These are phyloP conservation scores for Plodia interpunctella DNA, from an alignment of 1,140 invertebrate species.

Conservation along the genomic window DNA sequence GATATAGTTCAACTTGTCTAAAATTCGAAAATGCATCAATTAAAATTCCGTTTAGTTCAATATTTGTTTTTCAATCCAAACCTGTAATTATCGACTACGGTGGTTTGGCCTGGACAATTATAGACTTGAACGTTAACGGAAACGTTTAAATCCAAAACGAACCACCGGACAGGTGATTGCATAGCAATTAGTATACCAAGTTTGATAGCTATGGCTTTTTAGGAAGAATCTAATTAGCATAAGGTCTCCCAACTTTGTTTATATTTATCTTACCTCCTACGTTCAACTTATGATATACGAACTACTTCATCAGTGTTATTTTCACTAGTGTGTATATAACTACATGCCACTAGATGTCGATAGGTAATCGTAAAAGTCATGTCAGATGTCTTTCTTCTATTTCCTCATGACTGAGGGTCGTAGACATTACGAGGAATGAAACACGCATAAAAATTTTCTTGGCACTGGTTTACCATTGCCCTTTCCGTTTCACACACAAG, in stretches of 20 bases:
- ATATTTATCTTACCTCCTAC: constrained; percentile 8
- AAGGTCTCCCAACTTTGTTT: background rate
- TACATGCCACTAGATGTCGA: too few relatives aligned
- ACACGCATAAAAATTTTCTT: too few relatives aligned
- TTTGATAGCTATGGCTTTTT: constrained; percentile 8
- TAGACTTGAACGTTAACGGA: constrained; percentile 19
- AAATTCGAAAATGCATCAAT: constrained; percentile 18
- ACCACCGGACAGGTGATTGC: constrained; percentile 16
- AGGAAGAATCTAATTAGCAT: constrained; percentile 14
- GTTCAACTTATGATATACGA: background rate
- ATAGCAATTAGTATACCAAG: constrained; percentile 13
- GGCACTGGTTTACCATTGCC: too few relatives aligned
- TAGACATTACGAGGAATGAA: too few relatives aligned
- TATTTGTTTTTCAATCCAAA: constrained; percentile 33
- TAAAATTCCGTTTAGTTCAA: constrained; percentile 31
- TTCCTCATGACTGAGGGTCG: too few relatives aligned
- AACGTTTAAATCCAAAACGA: constrained; percentile 15
- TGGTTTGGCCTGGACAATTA: constrained; percentile 25
- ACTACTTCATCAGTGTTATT: background rate
- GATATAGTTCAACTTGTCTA: background rate
- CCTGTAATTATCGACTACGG: constrained; percentile 38
- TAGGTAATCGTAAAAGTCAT: too few relatives aligned
- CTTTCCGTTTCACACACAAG: too few relatives aligned
- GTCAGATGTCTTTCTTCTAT: too few relatives aligned
- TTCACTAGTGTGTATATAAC: background rate